Evolutionary conservation across 2,797 vertebrate species (phyloP).

Genomic region (Anisognathus igniventris): DNA sequence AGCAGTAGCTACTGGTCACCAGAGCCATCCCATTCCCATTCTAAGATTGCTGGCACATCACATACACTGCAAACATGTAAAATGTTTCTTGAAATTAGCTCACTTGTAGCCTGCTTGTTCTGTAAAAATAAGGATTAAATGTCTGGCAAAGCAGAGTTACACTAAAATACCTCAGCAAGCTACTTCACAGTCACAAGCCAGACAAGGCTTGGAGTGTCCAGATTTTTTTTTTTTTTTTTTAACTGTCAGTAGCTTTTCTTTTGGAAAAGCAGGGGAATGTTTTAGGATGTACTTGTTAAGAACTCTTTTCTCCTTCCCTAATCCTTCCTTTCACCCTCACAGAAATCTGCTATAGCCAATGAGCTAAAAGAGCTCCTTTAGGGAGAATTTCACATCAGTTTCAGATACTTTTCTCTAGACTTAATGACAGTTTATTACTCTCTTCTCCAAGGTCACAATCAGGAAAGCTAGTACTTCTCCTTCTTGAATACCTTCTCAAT

Average conservation of each 20-base stretch:
- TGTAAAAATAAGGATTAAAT: not conserved
- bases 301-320: not conserved
- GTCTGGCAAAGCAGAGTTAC: not conserved
- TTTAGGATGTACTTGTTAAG: not conserved
- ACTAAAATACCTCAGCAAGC: not conserved
- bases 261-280: not conserved
- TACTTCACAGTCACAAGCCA: not conserved
- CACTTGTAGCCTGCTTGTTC: not conserved
- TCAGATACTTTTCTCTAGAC: not conserved
- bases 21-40: not conserved
- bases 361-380: not conserved
- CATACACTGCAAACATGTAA: not conserved
- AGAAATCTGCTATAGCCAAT: not conserved
- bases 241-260: not conserved
- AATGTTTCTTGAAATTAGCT: not conserved
- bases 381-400: not conserved
- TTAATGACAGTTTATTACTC: not conserved
- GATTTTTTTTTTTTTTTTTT: not conserved
- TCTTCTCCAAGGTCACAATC: not conserved
- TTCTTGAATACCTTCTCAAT: not conserved
- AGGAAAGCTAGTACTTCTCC: not conserved
- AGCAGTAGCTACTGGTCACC: not conserved
- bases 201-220: not conserved
- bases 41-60: not conserved
- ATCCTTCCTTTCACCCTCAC: not conserved